phyloP scores from a whole-genome alignment of 1,140 invertebrate species.

The Platorchestia sp. region DNA sequence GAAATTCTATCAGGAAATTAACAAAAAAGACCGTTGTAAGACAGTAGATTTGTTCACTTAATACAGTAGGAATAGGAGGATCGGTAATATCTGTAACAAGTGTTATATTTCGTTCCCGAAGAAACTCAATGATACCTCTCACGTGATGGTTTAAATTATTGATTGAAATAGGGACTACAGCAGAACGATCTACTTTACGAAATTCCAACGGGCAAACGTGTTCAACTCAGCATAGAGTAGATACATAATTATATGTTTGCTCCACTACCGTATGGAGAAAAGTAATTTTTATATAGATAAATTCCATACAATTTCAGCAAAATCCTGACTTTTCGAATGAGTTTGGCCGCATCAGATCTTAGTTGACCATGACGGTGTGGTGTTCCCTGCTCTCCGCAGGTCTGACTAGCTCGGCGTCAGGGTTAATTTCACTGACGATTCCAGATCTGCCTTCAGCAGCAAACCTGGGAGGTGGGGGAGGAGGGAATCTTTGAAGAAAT shows the following conservation, averaged over 20 bases:
- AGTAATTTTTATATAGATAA: background rate
- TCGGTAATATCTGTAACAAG: background rate
- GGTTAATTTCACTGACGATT: slow-evolving; percentile 37
- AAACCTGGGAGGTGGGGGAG: slow-evolving; percentile 33
- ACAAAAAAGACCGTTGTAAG: background rate
- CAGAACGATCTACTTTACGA: background rate
- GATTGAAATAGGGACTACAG: background rate
- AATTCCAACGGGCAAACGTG: background rate
- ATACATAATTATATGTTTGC: background rate
- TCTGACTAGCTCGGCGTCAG: slow-evolving; percentile 39
- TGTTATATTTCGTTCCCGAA: background rate
- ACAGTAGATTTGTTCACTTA: background rate
- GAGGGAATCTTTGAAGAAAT: slow-evolving; percentile 22
- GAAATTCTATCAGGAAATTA: background rate
- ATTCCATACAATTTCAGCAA: background rate
- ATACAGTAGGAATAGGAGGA: background rate
- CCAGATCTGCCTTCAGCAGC: slow-evolving; percentile 49
- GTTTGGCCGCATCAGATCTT: background rate
- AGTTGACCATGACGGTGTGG: slow-evolving; percentile 15
- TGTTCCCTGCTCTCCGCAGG: slow-evolving; percentile 35
- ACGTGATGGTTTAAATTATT: background rate
- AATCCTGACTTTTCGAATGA: background rate
- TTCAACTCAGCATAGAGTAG: background rate
- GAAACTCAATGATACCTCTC: background rate
- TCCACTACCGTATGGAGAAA: background rate